These are phyloP conservation scores for Falco rusticolus DNA, from an alignment of 2,797 vertebrate species.

Conservation along the genomic window DNA sequence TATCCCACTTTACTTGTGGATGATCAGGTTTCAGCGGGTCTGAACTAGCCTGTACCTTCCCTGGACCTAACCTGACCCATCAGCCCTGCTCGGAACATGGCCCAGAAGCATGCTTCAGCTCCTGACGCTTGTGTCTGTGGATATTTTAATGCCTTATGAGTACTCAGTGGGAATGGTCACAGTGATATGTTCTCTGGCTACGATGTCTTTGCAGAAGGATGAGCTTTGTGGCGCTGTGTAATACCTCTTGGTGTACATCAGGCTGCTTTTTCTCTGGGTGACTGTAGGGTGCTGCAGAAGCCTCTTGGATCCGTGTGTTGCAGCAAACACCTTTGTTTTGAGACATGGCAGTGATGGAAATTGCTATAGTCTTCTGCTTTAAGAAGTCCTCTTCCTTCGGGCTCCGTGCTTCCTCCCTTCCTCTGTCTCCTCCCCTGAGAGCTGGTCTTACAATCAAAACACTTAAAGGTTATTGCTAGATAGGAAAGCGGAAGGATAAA, in stretches of 20 bases:
- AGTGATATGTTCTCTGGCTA: not conserved
- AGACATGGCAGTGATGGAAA: not conserved
- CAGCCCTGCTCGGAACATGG: not conserved
- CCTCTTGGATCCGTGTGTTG: not conserved
- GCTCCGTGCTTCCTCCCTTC: not conserved
- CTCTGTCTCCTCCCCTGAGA: not conserved
- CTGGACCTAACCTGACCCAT: not conserved
- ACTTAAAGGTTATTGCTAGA: not conserved
- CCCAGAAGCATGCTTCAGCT: not conserved
- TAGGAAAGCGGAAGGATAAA: not conserved
- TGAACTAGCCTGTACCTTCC: not conserved
- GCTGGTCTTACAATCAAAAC: not conserved
- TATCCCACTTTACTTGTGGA: not conserved
- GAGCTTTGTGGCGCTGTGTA: not conserved
- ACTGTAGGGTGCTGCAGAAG: not conserved
- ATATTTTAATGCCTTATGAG: not conserved
- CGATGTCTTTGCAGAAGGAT: not conserved
- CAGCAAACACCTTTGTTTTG: not conserved
- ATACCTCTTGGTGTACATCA: not conserved
- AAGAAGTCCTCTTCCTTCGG: not conserved
- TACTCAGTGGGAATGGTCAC: rapidly evolving
- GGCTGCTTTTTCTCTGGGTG: not conserved
- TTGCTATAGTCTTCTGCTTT: not conserved
- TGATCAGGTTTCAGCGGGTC: not conserved
- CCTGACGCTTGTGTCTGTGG: rapidly evolving